Evolutionary conservation across 1,140 invertebrate genomes (phyloP).

Genomic region (Neoseiulus cucumeris): DNA sequence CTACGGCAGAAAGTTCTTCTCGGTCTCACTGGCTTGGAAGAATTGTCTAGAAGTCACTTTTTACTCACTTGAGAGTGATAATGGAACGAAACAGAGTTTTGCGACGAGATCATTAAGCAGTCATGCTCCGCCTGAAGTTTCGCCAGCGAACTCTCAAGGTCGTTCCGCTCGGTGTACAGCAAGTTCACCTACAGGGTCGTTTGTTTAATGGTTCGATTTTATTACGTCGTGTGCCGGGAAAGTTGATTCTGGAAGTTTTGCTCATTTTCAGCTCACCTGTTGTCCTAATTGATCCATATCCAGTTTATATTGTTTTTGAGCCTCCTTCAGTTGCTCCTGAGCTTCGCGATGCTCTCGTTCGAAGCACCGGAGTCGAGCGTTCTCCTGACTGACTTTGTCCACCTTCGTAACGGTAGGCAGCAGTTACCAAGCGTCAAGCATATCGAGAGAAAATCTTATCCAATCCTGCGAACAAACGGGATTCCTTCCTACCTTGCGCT

Average conservation of each 20-base stretch:
- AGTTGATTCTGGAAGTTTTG: too few relatives aligned
- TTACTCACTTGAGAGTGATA: background rate
- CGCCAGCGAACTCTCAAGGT: constrained; percentile 1
- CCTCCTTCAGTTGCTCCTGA: background rate
- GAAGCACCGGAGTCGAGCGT: background rate
- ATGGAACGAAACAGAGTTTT: background rate
- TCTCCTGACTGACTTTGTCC: background rate
- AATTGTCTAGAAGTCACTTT: too few relatives aligned
- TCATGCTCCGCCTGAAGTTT: constrained; percentile 6
- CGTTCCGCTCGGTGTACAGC: background rate
- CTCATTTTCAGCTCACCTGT: background rate
- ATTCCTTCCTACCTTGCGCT: background rate
- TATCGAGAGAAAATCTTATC: too few relatives aligned
- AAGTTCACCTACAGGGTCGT: background rate
- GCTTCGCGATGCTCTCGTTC: constrained; percentile 9
- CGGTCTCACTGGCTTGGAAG: too few relatives aligned
- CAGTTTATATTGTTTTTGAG: background rate
- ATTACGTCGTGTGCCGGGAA: too few relatives aligned
- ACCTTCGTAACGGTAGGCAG: background rate
- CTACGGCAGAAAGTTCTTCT: too few relatives aligned
- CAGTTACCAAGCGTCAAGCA: too few relatives aligned
- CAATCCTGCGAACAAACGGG: too few relatives aligned
- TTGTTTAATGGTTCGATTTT: too few relatives aligned
- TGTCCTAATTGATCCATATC: background rate
- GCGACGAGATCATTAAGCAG: constrained; percentile 2